These are phyloP conservation scores for Etheostoma spectabile DNA, from an alignment of 2,113 vertebrate genomes.

Conservation along the genomic window DNA sequence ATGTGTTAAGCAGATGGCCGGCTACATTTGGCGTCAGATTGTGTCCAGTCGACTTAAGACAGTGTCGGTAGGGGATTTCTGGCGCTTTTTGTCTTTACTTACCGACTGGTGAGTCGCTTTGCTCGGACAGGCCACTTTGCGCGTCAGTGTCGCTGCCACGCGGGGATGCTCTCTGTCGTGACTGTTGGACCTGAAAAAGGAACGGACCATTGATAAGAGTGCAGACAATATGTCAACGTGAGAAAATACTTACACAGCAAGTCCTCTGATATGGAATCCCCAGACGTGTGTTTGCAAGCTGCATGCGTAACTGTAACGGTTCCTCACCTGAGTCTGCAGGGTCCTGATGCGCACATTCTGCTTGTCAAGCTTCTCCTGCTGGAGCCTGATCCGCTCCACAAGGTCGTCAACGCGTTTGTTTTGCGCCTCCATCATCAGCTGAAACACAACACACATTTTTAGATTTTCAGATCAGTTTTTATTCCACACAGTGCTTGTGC, in stretches of 20 bases:
- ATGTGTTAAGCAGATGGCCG: conserved; percentile 68
- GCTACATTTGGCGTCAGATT: conserved; percentile 65
- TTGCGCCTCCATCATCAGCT: conserved; percentile 90
- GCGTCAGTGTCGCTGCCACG: conserved; percentile 48
- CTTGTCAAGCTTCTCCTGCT: conserved; percentile 94
- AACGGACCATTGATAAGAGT: background rate
- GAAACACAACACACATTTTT: background rate
- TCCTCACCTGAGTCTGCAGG: conserved; percentile 84
- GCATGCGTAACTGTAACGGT: background rate
- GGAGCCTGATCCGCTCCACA: conserved; percentile 89
- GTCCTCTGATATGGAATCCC: background rate
- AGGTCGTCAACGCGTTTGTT: conserved; percentile 90
- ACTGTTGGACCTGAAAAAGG: conserved; percentile 72
- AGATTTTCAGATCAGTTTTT: background rate
- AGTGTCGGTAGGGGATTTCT: conserved; percentile 44
- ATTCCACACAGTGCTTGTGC: background rate
- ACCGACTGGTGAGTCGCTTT: conserved; percentile 80
- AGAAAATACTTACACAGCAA: rapidly evolving
- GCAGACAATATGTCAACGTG: too few relatives aligned
- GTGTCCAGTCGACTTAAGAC: conserved; percentile 53
- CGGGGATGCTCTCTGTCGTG: conserved; percentile 51
- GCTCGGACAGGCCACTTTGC: conserved; percentile 63
- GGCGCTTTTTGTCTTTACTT: conserved; percentile 58
- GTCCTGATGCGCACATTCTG: conserved; percentile 91
- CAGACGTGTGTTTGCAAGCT: too few relatives aligned